phyloP scores from a whole-genome alignment of 2,888 invertebrate species.

The Heliconius aoede region DNA sequence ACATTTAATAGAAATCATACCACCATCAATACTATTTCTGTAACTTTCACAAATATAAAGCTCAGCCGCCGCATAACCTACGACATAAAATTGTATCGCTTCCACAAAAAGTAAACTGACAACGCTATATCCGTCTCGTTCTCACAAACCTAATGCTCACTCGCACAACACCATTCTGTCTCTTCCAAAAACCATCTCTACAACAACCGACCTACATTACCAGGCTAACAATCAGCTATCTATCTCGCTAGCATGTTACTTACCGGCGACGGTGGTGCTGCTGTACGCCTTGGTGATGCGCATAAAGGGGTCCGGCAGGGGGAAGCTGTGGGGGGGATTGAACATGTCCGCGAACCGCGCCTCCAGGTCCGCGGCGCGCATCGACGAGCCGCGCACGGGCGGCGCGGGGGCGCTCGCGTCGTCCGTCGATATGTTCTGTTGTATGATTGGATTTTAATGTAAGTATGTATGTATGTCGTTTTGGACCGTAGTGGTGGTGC shows the following conservation, averaged over 20 bases:
- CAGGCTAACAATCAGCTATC: background rate
- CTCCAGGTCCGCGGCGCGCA: slow-evolving; percentile 86
- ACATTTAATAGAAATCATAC: background rate
- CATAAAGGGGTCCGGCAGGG: slow-evolving; percentile 87
- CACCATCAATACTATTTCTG: background rate
- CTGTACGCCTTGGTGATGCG: slow-evolving; percentile 87
- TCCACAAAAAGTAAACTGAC: too few relatives aligned
- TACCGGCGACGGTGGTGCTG: slow-evolving; percentile 81
- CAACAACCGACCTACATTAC: background rate
- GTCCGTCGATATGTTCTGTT: slow-evolving; percentile 58
- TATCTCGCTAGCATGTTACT: slow-evolving; percentile 58
- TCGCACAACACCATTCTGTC: background rate
- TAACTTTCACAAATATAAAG: background rate
- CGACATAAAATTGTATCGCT: too few relatives aligned
- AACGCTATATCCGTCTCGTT: background rate
- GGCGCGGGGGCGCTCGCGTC: slow-evolving; percentile 80
- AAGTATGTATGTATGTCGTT: background rate
- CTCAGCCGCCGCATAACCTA: too few relatives aligned
- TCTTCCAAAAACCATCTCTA: background rate
- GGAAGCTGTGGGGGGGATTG: slow-evolving; percentile 85
- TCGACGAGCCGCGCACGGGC: slow-evolving; percentile 86
- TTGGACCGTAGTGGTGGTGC: too few relatives aligned
- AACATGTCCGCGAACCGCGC: slow-evolving; percentile 87
- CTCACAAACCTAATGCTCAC: background rate
- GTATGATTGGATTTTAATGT: background rate